These are phyloP conservation scores for Acrocera orbiculus DNA, from an alignment of 2,888 invertebrate genomes.

Conservation along the genomic window DNA sequence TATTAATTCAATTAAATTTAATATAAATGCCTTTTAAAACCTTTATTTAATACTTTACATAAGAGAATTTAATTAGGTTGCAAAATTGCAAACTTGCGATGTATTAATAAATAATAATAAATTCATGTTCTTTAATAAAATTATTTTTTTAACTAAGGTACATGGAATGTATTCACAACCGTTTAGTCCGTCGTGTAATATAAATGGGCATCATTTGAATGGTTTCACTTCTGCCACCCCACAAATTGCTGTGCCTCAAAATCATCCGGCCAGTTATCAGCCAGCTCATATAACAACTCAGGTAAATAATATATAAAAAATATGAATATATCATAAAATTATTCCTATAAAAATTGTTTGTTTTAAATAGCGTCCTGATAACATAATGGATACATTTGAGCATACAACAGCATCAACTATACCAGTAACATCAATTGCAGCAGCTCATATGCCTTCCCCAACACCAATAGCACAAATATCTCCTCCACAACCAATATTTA, in stretches of 20 bases:
- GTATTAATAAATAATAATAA: no score
- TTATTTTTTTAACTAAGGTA: conserved; percentile 12
- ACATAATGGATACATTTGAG: no score
- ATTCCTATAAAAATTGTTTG: no score
- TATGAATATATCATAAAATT: not conserved
- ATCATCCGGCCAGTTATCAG: conserved; percentile 13
- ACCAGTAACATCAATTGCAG: conserved; percentile 31
- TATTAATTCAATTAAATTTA: no score
- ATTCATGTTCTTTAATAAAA: no score
- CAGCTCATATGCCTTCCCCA: conserved; percentile 31
- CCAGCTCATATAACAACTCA: conserved; percentile 31
- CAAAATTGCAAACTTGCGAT: no score
- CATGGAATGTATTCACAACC: conserved; percentile 32
- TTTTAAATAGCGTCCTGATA: no score
- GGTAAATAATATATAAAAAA: conserved; percentile 14
- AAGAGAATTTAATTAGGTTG: no score
- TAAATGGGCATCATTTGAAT: conserved; percentile 23
- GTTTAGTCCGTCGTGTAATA: conserved; percentile 24
- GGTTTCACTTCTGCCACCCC: conserved; percentile 20
- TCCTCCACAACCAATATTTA: conserved; percentile 33
- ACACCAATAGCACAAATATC: conserved; percentile 35
- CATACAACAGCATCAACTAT: conserved; percentile 25
- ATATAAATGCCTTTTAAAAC: no score
- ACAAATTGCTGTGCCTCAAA: conserved; percentile 18
- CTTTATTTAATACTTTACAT: no score